These are phyloP conservation scores for Acromyrmex charruanus DNA, from an alignment of 1,140 invertebrate species.

Conservation along the genomic window DNA sequence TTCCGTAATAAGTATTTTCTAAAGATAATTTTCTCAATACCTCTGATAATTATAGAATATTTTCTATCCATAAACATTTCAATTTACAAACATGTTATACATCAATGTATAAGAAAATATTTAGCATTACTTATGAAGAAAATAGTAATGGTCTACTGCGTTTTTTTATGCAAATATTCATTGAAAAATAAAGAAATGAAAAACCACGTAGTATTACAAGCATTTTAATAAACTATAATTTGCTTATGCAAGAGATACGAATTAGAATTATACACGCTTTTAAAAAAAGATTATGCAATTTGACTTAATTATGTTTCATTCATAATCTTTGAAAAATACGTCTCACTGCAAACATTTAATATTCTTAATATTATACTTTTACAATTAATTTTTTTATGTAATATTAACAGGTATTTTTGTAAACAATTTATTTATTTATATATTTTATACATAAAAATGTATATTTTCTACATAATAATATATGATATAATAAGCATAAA, in stretches of 20 bases:
- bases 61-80: neutral
- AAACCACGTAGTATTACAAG: neutral
- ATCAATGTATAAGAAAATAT: neutral
- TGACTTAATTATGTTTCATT: conserved; percentile 14
- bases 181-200: neutral
- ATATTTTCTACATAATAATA: too few relatives aligned
- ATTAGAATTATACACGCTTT: neutral
- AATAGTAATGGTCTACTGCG: neutral
- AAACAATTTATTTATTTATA: neutral
- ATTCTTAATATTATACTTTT: neutral
- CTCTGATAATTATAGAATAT: neutral
- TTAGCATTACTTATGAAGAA: conserved; percentile 3
- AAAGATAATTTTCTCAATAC: neutral
- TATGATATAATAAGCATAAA: too few relatives aligned
- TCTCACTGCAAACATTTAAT: neutral
- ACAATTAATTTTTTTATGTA: neutral
- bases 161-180: neutral
- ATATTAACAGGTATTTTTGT: neutral
- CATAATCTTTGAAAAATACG: conserved; percentile 1
- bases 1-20: neutral
- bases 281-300: conserved; percentile 8
- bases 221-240: conserved; percentile 4
- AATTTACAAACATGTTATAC: neutral
- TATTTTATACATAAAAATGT: neutral
- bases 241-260: neutral